Percentiles rank a stretch among this genome's conserved stretches.
Conservation (phyloP, 1,140 invertebrate species). For the Ostrea denselamellosa region DNA sequence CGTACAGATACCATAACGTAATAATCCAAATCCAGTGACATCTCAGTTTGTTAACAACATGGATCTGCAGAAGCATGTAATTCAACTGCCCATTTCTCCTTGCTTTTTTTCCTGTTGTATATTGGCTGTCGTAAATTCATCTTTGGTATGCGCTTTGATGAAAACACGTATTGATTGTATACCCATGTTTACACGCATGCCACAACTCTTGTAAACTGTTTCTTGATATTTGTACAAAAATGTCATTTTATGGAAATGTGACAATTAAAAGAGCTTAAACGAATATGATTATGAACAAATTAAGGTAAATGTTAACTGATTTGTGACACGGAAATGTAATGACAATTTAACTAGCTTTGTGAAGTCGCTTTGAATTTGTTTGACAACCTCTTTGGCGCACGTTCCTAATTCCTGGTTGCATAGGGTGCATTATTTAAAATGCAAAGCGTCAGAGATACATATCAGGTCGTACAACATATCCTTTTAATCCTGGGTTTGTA, state of each 20-base stretch:
- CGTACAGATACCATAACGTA: no score
- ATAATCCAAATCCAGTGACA: no score
- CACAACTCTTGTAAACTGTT: no score
- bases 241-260: neutral
- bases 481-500: constrained; percentile 12
- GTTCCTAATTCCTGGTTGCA: constrained; percentile 18
- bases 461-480: neutral
- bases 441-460: constrained; percentile 8
- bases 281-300: neutral
- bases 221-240: neutral
- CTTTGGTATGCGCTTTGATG: no score
- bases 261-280: neutral
- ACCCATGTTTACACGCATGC: no score
- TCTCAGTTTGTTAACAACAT: no score
- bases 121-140: no score
- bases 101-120: no score
- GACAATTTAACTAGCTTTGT: constrained; percentile 17
- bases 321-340: neutral
- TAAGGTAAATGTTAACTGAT: neutral
- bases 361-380: neutral
- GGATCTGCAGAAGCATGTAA: no score
- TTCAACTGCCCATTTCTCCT: no score
- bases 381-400: neutral
- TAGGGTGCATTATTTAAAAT: constrained; percentile 23
- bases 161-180: no score